Evolutionary conservation across 2,888 invertebrate species (phyloP).

Genomic region (Erannis defoliaria): DNA sequence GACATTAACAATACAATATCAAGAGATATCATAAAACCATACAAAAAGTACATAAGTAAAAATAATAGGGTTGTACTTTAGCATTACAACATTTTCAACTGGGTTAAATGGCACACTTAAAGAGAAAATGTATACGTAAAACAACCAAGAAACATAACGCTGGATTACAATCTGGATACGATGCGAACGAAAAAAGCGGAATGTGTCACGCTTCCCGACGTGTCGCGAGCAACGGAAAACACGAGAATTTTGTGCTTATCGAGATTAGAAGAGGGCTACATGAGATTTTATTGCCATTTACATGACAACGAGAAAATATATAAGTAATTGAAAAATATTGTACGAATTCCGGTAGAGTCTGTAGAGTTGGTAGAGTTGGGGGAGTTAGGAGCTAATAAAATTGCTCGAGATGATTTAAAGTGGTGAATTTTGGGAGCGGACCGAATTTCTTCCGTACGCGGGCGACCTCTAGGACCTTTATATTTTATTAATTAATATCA

Average conservation of each 20-base stretch:
- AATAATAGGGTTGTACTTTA: not conserved
- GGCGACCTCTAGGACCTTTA: too few relatives aligned
- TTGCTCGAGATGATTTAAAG: too few relatives aligned
- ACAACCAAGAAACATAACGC: slow-evolving; percentile 13
- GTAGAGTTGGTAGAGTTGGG: too few relatives aligned
- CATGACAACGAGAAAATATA: not conserved
- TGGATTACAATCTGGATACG: slow-evolving; percentile 31
- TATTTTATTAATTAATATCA: too few relatives aligned
- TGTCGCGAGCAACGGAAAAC: slow-evolving; percentile 11
- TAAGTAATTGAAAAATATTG: not conserved
- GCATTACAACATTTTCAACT: not conserved
- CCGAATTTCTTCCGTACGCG: too few relatives aligned
- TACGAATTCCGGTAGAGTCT: too few relatives aligned
- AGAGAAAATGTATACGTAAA: not conserved
- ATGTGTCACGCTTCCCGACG: slow-evolving; percentile 26
- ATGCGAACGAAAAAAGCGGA: slow-evolving; percentile 23
- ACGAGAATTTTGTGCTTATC: slow-evolving; percentile 23
- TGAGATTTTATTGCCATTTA: slow-evolving; percentile 16
- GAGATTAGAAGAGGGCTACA: slow-evolving; percentile 23
- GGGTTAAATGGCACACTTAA: not conserved
- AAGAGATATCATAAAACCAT: not conserved
- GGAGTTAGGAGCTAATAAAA: too few relatives aligned
- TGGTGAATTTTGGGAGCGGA: too few relatives aligned
- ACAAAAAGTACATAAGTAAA: not conserved
- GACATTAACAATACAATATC: too few relatives aligned